Base-by-base conservation (phyloP, 2,797 vertebrate genomes). In the Aulostomus chinensis region DNA sequence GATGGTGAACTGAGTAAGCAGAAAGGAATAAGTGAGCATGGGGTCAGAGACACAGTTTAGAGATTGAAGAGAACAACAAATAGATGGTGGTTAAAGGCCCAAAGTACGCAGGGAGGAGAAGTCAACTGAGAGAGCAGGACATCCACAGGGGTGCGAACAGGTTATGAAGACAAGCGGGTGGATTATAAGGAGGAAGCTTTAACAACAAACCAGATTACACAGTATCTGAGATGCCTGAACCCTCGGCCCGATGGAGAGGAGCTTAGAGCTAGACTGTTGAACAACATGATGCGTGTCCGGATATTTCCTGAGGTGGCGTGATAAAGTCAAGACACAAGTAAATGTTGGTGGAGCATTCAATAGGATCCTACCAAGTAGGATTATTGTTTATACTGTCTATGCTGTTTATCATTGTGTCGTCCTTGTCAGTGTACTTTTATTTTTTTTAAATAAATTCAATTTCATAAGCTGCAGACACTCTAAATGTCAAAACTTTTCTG, bases 141-240 rank as follows among this genome's bases (percentile, higher is more conserved):
- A 25, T 26, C 38, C 46, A 52, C 38, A 16, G 4, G 46, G 46
- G 21, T 32, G 34, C 47, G 8, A 38, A 60, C 15, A 42, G 52
- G 70, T 73, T 77, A 74, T 81, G 53, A 49, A 54, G 58, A 16
- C 17, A 43, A 40, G 15, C 42, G 2, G 14, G 58, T 58, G 63
- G 80, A 76, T 80, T 76, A 71, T 50, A 33, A 33, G 52, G 31
- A 42, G 41, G 24, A 31, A 51, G 58, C 43, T 79, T 60, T 39
- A 51, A 45, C 40, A 37, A 26, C 66, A 78, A 74, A 76, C 60
- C 9, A 36, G 67, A 81, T 83, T 81, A 76, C 55, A 56, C 45
- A 51, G 37, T 47, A 63, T 70, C 37, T 56, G 36, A n/a, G n/a
- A n/a, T 65, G 58, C 57, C 57, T 48, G 58, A 42, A 66, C 38